Base-by-base conservation (phyloP, 2,888 invertebrate genomes). In the Conchocele bisecta region DNA sequence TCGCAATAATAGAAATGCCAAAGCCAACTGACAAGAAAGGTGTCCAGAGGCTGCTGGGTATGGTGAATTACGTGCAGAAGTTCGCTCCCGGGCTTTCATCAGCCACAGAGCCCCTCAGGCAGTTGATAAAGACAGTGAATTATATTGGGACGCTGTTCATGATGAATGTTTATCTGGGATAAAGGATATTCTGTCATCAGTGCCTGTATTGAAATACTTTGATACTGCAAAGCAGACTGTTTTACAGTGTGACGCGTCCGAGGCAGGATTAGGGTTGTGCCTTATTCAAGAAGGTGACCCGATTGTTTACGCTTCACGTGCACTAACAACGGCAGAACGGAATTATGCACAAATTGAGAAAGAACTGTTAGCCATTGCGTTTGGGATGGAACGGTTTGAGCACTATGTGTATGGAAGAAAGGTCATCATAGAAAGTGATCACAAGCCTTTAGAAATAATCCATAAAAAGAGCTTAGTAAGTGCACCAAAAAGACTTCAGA, bases 261-360 rank as follows among this genome's bases (percentile, higher is more conserved):
- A 70, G 15, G 63, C 39, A 22, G 84, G 82, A 0, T 58, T 85
- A 4, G 81, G 79, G 11, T 72, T 78, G 17, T 51, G 41, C 5
- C 54, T 85, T 15, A 9, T 82, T 3, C 79, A 82, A 24, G 50
- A 75, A 17, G 77, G 77, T 20, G 61, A 75, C 24, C 79, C 81
- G 20, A 64, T 79, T 2, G 72, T 68, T 20, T 79, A 51, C 64
- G 74, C 76, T 20, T 68, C 68, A 7, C 56, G 72, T 31, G 63
- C 75, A 22, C 46, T 79, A 24, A 58, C 59, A 3, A 42, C 51
- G 26, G 54, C 74, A 13, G 71, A 82, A 59, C 51, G 54, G 29
- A 24, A 39, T 6, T 81, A 79, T 48, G 72, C 76, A 7, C 73
- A 79, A 33, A 81, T 81, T 17, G 81, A 81, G 48, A 79, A 81